Percentiles rank a stretch among this genome's conserved stretches.
These are phyloP conservation scores for Dexiosoma caninum DNA, from an alignment of 2,888 invertebrate species.

Conservation along the genomic window DNA sequence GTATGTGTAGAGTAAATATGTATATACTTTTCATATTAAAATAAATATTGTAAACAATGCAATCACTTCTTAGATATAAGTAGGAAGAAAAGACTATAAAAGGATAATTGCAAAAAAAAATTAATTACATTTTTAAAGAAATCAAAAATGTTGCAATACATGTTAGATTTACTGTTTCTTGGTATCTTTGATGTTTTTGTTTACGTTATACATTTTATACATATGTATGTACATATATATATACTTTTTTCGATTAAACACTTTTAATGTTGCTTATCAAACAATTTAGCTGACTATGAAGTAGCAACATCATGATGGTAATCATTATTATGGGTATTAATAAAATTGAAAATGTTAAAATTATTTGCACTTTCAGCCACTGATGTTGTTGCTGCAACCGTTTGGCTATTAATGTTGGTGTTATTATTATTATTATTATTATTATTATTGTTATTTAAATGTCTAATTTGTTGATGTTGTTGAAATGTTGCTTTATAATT, in stretches of 20 bases:
- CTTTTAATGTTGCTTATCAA: conserved; percentile 5
- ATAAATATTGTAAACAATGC: conserved; percentile 35
- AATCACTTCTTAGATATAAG: conserved; percentile 30
- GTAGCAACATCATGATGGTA: not conserved
- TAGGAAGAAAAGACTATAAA: conserved; percentile 20
- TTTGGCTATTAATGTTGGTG: not conserved
- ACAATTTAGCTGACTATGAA: not conserved
- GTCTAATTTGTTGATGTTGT: conserved; percentile 54
- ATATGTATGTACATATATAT: too few relatives aligned
- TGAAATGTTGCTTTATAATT: conserved; percentile 64
- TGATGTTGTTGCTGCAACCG: conserved; percentile 63
- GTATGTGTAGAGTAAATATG: not conserved
- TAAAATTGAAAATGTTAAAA: conserved; percentile 27
- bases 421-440: not conserved
- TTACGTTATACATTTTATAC: too few relatives aligned
- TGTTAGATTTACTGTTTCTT: conserved; percentile 42
- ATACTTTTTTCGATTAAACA: not conserved
- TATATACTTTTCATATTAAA: not conserved
- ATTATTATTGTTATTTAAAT: not conserved
- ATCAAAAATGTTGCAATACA: conserved; percentile 52
- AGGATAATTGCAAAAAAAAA: not conserved
- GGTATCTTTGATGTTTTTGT: not conserved
- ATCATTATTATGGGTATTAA: not conserved
- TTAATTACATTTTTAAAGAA: conserved; percentile 1
- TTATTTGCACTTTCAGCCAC: conserved; percentile 40